Conservation (phyloP, 2,797 vertebrate genomes). For the Periophthalmus magnuspinnatus region DNA sequence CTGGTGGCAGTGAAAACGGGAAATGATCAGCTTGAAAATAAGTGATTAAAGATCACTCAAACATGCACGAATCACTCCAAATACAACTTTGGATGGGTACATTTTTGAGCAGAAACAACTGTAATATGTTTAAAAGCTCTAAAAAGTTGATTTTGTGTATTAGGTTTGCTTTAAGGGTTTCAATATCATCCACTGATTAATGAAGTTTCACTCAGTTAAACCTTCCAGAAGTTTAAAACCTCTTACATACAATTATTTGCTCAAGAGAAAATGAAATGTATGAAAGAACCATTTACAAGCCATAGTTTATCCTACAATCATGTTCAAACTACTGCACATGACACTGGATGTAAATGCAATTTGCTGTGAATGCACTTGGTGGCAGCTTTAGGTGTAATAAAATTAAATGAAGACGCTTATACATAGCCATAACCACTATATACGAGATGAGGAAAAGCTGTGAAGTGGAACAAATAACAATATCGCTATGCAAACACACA, state of each 20-base stretch:
- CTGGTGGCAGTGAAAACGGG: too few species aligned
- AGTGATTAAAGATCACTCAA: too few species aligned
- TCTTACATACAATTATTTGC: neutral
- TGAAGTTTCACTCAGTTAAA: neutral
- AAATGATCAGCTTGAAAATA: too few species aligned
- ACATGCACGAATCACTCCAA: too few species aligned
- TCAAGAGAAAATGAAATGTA: neutral
- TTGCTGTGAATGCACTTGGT: slow-evolving; percentile 12
- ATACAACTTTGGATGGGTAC: too few species aligned
- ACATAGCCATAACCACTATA: slow-evolving; percentile 12
- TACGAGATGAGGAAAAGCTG: slow-evolving; percentile 15
- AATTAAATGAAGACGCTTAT: slow-evolving; percentile 14
- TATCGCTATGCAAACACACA: slow-evolving; percentile 4
- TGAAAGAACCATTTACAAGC: neutral
- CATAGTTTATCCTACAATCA: slow-evolving; percentile 31
- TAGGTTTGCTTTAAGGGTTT: too few species aligned
- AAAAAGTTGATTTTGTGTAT: too few species aligned
- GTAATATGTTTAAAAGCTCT: too few species aligned
- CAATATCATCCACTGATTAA: neutral
- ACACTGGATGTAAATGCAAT: slow-evolving; percentile 16
- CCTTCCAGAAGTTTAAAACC: neutral
- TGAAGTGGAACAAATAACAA: slow-evolving; percentile 31
- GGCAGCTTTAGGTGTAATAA: slow-evolving; percentile 12
- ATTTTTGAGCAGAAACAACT: too few species aligned
- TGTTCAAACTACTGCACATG: slow-evolving; percentile 20